Evolutionary conservation across 2,888 invertebrate species (phyloP), one percentile per base, ranked within the genome.

Genomic region (Eugnorisma glareosa): DNA sequence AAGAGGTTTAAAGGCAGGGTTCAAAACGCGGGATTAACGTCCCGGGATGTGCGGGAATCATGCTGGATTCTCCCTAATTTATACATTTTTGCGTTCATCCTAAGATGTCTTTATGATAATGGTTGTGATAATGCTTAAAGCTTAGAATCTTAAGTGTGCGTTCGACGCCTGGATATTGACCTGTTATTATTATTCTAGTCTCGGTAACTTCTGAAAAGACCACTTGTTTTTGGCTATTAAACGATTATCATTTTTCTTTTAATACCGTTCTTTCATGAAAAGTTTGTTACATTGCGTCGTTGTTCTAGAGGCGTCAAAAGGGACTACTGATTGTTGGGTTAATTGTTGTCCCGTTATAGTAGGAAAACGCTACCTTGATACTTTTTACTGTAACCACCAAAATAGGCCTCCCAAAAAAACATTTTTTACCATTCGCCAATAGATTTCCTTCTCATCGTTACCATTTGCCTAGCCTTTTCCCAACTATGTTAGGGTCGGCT

Each of bases 11-110:
- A 79, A 67, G 73, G 76, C 63, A 51, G 45, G 67, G 54, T 80
- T 89, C 81, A 81, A 74, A 82, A 76, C 79, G 61, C 63, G 66
- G 80, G 73, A 81, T 87, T 86, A 88, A 78, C 70, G 64, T 24
- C 24, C 48, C 63, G 37, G n/a, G 68, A 79, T 61, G 77, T 70
- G 28, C 75, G 67, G 67, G 70, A 68, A 74, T 68, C 51, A 57
- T 75, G 73, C 37, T 64, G 43, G 15, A 73, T 67, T 74, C 77
- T 74, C 77, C 61, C 70, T 77, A 86, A 86, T 81, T 82, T 84
- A 87, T 82, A 79, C 75, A 84, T 81, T 88, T 85, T 82, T 82
- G 66, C 70, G 82, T 45, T 76, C 73, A 71, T 77, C 66, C 73
- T 77, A 54, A 69, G 74, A 79, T 79, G 85, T 63, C 69, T 82